Conservation (phyloP, 2,888 invertebrate species). For the Dasypolia templi region DNA sequence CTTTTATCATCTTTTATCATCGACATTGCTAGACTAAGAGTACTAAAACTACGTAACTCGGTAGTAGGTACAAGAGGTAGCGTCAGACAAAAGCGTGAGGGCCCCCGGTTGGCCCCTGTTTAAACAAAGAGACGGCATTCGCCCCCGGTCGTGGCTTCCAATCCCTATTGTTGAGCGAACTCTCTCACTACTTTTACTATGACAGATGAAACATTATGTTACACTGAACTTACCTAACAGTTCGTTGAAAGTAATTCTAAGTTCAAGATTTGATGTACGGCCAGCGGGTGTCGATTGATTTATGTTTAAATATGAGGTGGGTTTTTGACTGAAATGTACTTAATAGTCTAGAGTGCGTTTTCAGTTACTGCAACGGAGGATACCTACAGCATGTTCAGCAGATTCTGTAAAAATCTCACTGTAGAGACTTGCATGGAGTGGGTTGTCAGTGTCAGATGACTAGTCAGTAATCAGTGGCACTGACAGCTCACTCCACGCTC, state of each 20-base stretch:
- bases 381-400: too few species aligned
- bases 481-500: too few species aligned
- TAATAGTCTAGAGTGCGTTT: background rate
- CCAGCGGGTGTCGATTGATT: conserved; percentile 29
- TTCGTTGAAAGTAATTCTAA: conserved; percentile 53
- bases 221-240: conserved; percentile 35
- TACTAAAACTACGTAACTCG: conserved; percentile 20
- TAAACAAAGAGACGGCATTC: conserved; percentile 54
- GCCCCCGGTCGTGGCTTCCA: conserved; percentile 31
- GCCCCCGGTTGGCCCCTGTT: conserved; percentile 34
- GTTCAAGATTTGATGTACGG: conserved; percentile 45
- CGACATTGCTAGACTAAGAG: conserved; percentile 23
- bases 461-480: too few species aligned
- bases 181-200: conserved; percentile 15
- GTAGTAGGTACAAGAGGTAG: conserved; percentile 13
- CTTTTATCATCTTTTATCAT: conserved; percentile 42
- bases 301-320: conserved; percentile 33
- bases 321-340: conserved; percentile 21
- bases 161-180: conserved; percentile 47
- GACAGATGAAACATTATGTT: conserved; percentile 56
- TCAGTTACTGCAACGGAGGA: too few species aligned
- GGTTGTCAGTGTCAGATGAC: too few species aligned
- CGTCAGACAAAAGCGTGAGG: conserved; percentile 42
- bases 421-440: too few species aligned
- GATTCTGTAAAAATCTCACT: too few species aligned